Evolutionary conservation across 2,888 invertebrate species (phyloP).

Genomic region (Mycogona germanica): DNA sequence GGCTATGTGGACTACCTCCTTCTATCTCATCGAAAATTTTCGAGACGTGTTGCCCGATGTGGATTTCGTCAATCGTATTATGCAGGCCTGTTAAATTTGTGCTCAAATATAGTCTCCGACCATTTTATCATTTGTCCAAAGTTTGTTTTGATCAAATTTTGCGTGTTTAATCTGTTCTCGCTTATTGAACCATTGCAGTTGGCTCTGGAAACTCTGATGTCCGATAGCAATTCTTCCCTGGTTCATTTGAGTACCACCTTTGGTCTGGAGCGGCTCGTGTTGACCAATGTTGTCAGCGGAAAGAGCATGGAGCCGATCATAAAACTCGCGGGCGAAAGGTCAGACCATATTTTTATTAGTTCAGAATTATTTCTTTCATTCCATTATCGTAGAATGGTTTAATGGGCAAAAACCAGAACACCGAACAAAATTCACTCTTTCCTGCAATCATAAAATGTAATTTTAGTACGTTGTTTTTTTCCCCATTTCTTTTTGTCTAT

Average conservation of each 20-base stretch:
- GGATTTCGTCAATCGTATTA: conserved; percentile 35
- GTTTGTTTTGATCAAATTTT: too few relatives aligned
- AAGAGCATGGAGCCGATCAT: conserved; percentile 50
- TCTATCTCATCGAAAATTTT: conserved; percentile 54
- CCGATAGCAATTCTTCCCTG: conserved; percentile 8
- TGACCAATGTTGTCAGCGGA: conserved; percentile 39
- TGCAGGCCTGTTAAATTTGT: too few relatives aligned
- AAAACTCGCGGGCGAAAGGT: conserved; percentile 50
- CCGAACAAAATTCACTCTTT: too few relatives aligned
- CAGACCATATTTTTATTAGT: not conserved
- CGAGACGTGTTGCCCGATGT: conserved; percentile 47
- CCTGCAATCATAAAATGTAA: too few relatives aligned
- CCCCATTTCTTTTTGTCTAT: too few relatives aligned
- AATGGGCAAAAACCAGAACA: too few relatives aligned
- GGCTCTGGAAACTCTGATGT: conserved; percentile 3
- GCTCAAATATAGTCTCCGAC: too few relatives aligned
- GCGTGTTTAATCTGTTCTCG: too few relatives aligned
- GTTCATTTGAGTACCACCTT: conserved; percentile 34
- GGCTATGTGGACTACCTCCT: conserved; percentile 58
- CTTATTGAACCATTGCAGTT: too few relatives aligned
- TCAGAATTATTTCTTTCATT: not conserved
- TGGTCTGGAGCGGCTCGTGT: conserved; percentile 57
- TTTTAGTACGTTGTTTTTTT: too few relatives aligned
- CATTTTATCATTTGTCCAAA: too few relatives aligned
- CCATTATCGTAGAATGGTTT: too few relatives aligned